Base-by-base conservation (phyloP, 2,797 vertebrate species). In the Cossypha caffra region DNA sequence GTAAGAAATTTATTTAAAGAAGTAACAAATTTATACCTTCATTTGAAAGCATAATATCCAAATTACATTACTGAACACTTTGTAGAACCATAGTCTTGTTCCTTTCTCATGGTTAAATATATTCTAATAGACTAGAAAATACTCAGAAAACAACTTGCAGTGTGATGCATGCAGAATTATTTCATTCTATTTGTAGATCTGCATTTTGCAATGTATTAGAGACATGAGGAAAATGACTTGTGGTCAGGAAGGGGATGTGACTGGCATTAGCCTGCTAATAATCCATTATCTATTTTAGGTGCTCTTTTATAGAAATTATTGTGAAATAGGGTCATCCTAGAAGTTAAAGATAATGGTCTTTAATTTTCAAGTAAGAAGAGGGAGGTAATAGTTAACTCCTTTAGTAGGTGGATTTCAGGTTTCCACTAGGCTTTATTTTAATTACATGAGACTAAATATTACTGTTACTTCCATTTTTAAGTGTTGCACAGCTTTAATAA, bases 1-100 rank as follows among this genome's bases (percentile, higher is more conserved):
- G 13, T 97, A 93, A 93, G 90, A 79, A 63, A 87, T 90, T 93
- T 83, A 80, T 94, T 81, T 96, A 92, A 95, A 94, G 62, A 88
- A 66, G 57, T 88, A 95, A 88, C 67, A 85, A 86, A 95, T 97
- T 97, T 95, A 95, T 98, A 97, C 86, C 88, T 97, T 96, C 47
- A 90, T 97, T 96, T 95, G 94, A 94, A 95, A 97, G 71, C 83
- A 23, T 96, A 97, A 86, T 64, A 95, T 79, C 86, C 87, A 92
- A 93, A 93, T 95, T 61, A 76, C 18, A 28, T 91, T 92, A 89
- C 77, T 84, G 66, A 95, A 86, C 82, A 94, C 75, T 93, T 95
- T 91, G 78, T 95, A 95, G 86, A 97, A 80, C 61, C 86, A 21
- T 85, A 38, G 79, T 84, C 43, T 86, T 83, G 78, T 93, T 96